Evolutionary conservation across 2,888 invertebrate genomes (phyloP), one percentile per base, ranked within the genome.

Genomic region (Drosophila acutilabella): DNA sequence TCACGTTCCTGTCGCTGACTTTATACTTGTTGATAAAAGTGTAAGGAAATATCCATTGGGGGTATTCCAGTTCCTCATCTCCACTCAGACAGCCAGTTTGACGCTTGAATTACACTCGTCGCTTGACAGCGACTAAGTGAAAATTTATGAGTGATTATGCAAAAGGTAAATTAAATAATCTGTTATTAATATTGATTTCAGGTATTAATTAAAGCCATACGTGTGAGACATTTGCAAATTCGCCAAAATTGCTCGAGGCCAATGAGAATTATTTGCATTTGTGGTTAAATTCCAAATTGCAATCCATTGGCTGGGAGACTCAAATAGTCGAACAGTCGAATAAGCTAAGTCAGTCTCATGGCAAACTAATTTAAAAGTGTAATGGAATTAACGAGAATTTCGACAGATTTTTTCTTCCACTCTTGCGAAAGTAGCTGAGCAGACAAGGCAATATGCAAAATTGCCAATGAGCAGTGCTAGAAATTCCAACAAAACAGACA

Each of bases 341-440:
- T 41, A 13, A 13, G 30, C 5, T 36, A 16, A 54, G 45, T 41
- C n/a, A 45, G 50, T 47, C 40, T 58, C 58, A 56, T 56, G 57
- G 73, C 76, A 82, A 85, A 85, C 86, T 88, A 85, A 88, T 88
- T 88, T 88, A 72, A 86, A 86, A 86, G 74, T 83, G 68, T 69
- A 88, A 88, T 88, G 71, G 71, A 85, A 75, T 71, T 82, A 67
- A 67, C 71, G 75, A 76, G 73, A 75, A 82, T 64, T 71, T 69
- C 62, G 62, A 65, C 47, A 64, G 64, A 48, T 80, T 54, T 45
- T 45, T 71, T 67, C n/a, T 52, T 40, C 6, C 45, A 16, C 36
- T 56, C 30, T 8, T 30, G 7, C 26, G 26, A 8, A 30, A 20
- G 56, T 11, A 18, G 18, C 11, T 53, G 41, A 38, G 66, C 51